These are phyloP conservation scores for Speoplatyrhinus poulsoni DNA, from an alignment of 2,113 vertebrate genomes.

Conservation along the genomic window DNA sequence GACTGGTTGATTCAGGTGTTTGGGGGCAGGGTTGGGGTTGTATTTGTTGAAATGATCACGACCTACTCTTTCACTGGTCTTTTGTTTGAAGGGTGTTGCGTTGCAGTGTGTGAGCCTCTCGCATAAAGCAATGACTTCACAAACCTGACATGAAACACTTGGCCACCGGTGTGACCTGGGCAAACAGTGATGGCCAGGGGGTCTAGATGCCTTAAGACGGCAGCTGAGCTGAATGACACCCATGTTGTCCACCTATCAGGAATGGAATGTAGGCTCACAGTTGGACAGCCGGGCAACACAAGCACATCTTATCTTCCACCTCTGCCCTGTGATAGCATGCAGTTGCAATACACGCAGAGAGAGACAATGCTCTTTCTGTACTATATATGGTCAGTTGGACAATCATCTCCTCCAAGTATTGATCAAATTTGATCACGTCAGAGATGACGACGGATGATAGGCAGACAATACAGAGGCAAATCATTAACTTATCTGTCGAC, in stretches of 20 bases:
- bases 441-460: too few relatives aligned
- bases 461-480: too few relatives aligned
- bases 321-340: slow-evolving; percentile 16
- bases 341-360: slow-evolving; percentile 29
- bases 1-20: slow-evolving; percentile 50
- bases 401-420: not conserved
- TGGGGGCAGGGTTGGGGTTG: slow-evolving; percentile 29
- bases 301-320: slow-evolving; percentile 8
- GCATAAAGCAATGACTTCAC: slow-evolving; percentile 29
- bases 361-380: not conserved
- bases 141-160: slow-evolving; percentile 26
- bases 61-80: slow-evolving; percentile 56
- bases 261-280: not conserved
- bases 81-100: slow-evolving; percentile 55
- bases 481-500: too few relatives aligned
- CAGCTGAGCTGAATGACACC: slow-evolving; percentile 4
- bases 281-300: slow-evolving; percentile 10
- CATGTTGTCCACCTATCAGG: slow-evolving; percentile 25
- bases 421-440: too few relatives aligned
- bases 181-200: slow-evolving; percentile 10
- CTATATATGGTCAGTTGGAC: not conserved
- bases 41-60: slow-evolving; percentile 57
- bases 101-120: slow-evolving; percentile 47
- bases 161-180: slow-evolving; percentile 29
- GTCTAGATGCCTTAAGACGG: slow-evolving; percentile 37